A percentile compares a stretch with the other conserved stretches of the same genome.
These are phyloP conservation scores for Eudemis profundana DNA, from an alignment of 2,888 invertebrate genomes.

Conservation along the genomic window DNA sequence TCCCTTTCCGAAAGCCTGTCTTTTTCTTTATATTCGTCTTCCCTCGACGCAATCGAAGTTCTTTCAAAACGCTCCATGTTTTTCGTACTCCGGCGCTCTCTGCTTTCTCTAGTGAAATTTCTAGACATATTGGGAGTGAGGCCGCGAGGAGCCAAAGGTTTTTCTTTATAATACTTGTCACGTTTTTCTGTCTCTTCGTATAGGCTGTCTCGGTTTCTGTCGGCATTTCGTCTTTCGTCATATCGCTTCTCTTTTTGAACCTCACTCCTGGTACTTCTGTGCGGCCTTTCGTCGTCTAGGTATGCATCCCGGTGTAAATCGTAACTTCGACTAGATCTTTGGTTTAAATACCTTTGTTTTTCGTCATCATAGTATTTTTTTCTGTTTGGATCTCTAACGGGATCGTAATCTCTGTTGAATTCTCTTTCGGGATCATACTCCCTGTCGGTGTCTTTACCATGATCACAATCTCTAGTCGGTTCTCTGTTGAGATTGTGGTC, in stretches of 20 bases:
- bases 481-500: constrained; percentile 55
- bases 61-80: constrained; percentile 68
- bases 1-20: constrained; percentile 73
- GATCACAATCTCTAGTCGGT: constrained; percentile 54
- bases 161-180: constrained; percentile 64
- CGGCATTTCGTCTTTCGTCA: constrained; percentile 50
- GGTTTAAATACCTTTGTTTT: constrained; percentile 61
- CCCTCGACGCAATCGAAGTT: constrained; percentile 67
- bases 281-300: constrained; percentile 60
- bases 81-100: constrained; percentile 59
- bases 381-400: constrained; percentile 48
- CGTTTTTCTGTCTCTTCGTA: constrained; percentile 41
- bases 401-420: constrained; percentile 54
- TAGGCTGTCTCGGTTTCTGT: constrained; percentile 35
- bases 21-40: constrained; percentile 67
- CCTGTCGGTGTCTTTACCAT: constrained; percentile 41
- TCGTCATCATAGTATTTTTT: constrained; percentile 61
- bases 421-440: constrained; percentile 56
- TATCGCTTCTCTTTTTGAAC: constrained; percentile 59
- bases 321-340: constrained; percentile 73
- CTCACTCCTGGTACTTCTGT: constrained; percentile 66
- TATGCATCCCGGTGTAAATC: constrained; percentile 64
- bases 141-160: constrained; percentile 53
- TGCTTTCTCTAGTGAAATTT: constrained; percentile 46
- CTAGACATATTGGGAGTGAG: constrained; percentile 46